phyloP scores from a whole-genome alignment of 2,888 invertebrate genomes.

The Allygus modestus region DNA sequence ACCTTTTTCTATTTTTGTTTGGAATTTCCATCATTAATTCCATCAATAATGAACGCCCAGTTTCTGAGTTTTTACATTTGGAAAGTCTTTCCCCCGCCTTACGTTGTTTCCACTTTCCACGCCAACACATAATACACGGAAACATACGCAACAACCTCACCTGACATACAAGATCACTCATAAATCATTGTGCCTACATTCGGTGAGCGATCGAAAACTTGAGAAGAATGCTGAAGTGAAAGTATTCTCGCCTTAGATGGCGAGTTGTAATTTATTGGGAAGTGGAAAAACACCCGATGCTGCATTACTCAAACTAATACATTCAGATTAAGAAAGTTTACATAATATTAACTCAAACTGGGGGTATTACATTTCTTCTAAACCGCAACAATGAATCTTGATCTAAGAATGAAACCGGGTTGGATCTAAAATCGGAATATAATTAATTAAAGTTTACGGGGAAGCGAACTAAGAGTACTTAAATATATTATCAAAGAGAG shows the following conservation, averaged over 20 bases:
- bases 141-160: too few species aligned
- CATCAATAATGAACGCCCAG: too few species aligned
- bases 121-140: too few species aligned
- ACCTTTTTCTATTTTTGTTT: too few species aligned
- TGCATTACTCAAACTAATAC: too few species aligned
- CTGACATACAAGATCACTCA: too few species aligned
- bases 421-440: neutral
- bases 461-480: neutral
- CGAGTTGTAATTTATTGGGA: neutral
- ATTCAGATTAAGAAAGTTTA: too few species aligned
- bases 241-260: neutral
- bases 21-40: too few species aligned
- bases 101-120: too few species aligned
- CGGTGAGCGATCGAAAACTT: neutral
- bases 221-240: slow-evolving; percentile 15
- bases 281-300: neutral
- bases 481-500: slow-evolving; percentile 9
- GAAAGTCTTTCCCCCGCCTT: too few species aligned
- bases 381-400: neutral
- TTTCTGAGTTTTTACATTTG: too few species aligned
- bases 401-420: neutral
- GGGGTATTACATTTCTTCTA: neutral
- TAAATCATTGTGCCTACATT: neutral
- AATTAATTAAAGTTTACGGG: slow-evolving; percentile 29
- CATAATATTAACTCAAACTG: neutral